A percentile compares a stretch with the other conserved stretches of the same genome.
phyloP scores from a whole-genome alignment of 2,113 vertebrate species.

The Oncorhynchus mykiss region DNA sequence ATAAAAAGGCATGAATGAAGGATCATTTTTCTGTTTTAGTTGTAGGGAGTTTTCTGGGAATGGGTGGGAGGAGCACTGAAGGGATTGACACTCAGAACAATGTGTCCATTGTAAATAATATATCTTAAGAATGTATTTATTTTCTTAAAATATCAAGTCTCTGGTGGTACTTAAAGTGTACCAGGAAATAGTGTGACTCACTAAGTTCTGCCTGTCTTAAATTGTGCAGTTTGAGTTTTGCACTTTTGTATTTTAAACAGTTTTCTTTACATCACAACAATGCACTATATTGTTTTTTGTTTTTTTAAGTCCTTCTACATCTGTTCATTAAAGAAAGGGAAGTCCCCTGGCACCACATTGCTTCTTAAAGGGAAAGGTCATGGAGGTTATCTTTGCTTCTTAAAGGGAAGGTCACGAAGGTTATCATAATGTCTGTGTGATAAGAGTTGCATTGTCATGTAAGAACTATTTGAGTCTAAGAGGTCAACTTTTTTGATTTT shows the following conservation, averaged over 20 bases:
- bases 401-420: background rate
- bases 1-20: background rate
- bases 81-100: background rate
- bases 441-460: background rate
- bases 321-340: background rate
- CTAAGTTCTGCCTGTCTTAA: background rate
- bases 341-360: background rate
- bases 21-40: background rate
- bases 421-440: background rate
- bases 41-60: background rate
- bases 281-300: background rate
- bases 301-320: background rate
- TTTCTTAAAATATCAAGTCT: slow-evolving; percentile 37
- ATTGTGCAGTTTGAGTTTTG: background rate
- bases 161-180: background rate
- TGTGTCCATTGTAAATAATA: slow-evolving; percentile 41
- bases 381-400: too few species aligned
- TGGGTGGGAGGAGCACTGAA: background rate
- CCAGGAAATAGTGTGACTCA: slow-evolving; percentile 4
- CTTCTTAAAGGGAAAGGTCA: too few species aligned
- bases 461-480: too few species aligned
- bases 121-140: slow-evolving; percentile 46
- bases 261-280: background rate
- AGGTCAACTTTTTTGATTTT: too few species aligned
- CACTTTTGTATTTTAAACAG: slow-evolving; percentile 1